phyloP scores from a whole-genome alignment of 2,797 vertebrate genomes.

The Pangasius mekongensis region DNA sequence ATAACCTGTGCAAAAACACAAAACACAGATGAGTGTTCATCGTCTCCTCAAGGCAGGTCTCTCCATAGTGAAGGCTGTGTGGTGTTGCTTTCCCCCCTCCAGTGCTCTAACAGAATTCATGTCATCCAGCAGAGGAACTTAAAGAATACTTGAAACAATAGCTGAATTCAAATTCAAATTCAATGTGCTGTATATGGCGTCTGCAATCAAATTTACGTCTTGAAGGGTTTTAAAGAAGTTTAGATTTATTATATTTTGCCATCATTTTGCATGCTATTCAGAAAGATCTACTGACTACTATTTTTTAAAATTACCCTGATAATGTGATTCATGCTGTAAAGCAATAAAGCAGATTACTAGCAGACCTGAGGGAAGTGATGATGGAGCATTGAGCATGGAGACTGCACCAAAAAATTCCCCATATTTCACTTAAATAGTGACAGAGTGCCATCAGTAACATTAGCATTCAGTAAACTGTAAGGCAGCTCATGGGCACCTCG shows the following conservation, averaged over 20 bases:
- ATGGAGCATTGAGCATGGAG: background rate
- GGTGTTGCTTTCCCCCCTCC: constrained; percentile 59
- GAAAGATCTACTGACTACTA: background rate
- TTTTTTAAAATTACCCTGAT: constrained; percentile 4
- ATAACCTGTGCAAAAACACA: constrained; percentile 69
- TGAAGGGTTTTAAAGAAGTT: background rate
- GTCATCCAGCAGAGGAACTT: constrained; percentile 36
- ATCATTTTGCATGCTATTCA: background rate
- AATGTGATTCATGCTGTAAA: constrained; percentile 1
- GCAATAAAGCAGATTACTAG: background rate
- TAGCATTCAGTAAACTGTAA: background rate
- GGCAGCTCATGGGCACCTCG: background rate
- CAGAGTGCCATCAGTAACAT: background rate
- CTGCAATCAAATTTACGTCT: constrained; percentile 17
- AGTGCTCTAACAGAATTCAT: constrained; percentile 57
- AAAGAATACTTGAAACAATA: constrained; percentile 55
- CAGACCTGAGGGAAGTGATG: background rate
- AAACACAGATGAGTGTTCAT: constrained; percentile 47
- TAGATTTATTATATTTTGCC: background rate
- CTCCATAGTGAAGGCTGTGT: constrained; percentile 31
- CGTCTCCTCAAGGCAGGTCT: constrained; percentile 46
- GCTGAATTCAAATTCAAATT: constrained; percentile 58
- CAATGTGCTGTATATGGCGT: constrained; percentile 13
- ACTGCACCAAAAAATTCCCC: background rate
- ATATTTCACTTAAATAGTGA: background rate